Base-by-base conservation (phyloP, 2,888 invertebrate genomes). In the Terebella lapidaria region DNA sequence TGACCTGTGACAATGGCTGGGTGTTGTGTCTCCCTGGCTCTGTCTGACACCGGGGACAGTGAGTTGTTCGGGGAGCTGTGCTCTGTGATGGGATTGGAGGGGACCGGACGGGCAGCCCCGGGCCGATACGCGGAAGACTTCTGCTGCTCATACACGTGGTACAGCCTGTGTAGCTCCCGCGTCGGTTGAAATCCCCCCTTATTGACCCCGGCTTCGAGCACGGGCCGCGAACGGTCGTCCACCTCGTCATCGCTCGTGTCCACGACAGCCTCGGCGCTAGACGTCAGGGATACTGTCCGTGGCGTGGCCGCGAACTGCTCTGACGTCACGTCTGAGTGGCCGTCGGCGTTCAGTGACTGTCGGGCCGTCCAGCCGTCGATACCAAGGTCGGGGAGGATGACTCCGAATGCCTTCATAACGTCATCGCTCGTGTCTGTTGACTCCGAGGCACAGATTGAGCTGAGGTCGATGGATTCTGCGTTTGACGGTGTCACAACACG, bases 271-370 rank as follows among this genome's bases (percentile, higher is more conserved):
- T 63, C 52, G 2, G 60, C 55, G 47, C 63, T 65, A 15, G 58
- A 57, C 10, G 66, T 57, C 3, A 56, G 45, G 22, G 58, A 53
- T 5, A 65, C 53, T 2, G 62, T 62, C 24, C 64, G 35, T 10
- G 62, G 58, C 3, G 66, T 65, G 0, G 61, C 53, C 5, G 64
- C 65, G 20, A 3, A 4, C 24, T 20, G 10, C 26, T 24, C 10
- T 26, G 26, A 4, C 10, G 15, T 4, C 4, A 20, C 35, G 20
- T 15, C 42, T 42, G 35, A 10, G 5, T 35, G 10, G 42, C 35
- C 15, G 29, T 27, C 27, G 27, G 18, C 24, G 53, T 10, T 27
- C 22, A 4, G n/a, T n/a, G n/a, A n/a, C n/a, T n/a, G 15, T 4
- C 53, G 4, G 35, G 10, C 35, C 15, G 5, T 49, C 15, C n/a